Evolutionary conservation across 2,113 vertebrate species (phyloP), one percentile per base, ranked within the genome.

Genomic region (Euleptes europaea): DNA sequence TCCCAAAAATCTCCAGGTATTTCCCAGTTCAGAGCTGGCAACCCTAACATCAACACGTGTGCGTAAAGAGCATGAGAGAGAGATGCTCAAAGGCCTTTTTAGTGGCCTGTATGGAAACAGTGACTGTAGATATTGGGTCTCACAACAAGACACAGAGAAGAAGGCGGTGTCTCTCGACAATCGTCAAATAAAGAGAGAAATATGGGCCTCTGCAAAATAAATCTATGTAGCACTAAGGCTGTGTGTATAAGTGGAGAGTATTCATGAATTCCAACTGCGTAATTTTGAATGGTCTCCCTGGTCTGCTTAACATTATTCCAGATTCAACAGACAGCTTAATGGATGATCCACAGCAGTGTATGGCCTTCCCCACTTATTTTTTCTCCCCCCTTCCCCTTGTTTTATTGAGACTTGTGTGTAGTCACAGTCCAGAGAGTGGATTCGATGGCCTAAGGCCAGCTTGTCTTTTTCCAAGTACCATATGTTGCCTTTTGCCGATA

Each of bases 261-360:
- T 88, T 91, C 90, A 86, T 92, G 89, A 90, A 85, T 87, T 90
- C 84, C 60, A 89, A 73, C 82, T 92, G 80, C 82, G 89, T 90
- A 89, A 91, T 85, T 84, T 83, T 92, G 88, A 92, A 90, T 80
- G 85, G 88, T 93, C 84, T 87, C 84, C 88, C 94, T 88, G 88
- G 90, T 88, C 94, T 95, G 94, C 88, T 95, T 94, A 94, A 88
- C 90, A 87, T 95, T 95, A 94, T 90, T 94, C 86, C 84, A 93
- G 87, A 85, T 94, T 94, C 92, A 94, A 92, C 77, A 93, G 94
- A 94, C 94, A 94, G 94, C 92, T 94, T 95, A 94, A 94, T 95
- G 93, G 92, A 92, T 93, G 92, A 93, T 94, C 92, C 93, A 89
- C 65, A 92, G 60, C 94, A 95, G 92, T 77, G 80, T 88, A 90